Percentiles rank a stretch among this genome's conserved stretches.
These are phyloP conservation scores for Aporophyla nigra DNA, from an alignment of 2,888 invertebrate genomes.

Conservation along the genomic window DNA sequence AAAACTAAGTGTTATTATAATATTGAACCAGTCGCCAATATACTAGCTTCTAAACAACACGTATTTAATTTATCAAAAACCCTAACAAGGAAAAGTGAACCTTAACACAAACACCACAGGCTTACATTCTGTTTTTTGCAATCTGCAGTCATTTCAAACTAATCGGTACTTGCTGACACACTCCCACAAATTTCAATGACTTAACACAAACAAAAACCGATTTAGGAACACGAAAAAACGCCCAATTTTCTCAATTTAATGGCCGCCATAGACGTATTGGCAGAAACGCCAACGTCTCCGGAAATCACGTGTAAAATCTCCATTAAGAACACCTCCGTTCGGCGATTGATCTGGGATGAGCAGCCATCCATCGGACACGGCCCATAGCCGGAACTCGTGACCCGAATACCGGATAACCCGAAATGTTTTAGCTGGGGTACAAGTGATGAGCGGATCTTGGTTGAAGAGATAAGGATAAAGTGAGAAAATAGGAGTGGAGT, in stretches of 20 bases:
- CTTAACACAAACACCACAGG: too few relatives aligned
- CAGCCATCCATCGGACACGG: constrained; percentile 86
- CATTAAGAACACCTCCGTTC: constrained; percentile 85
- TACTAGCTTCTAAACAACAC: too few relatives aligned
- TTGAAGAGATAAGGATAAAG: not conserved
- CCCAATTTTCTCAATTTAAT: constrained; percentile 71
- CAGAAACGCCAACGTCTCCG: constrained; percentile 74
- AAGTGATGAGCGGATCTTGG: constrained; percentile 32
- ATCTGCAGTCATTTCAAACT: not conserved
- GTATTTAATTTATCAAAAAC: too few relatives aligned
- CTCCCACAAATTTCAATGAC: constrained; percentile 33
- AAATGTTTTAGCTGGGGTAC: constrained; percentile 67
- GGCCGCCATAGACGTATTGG: constrained; percentile 77
- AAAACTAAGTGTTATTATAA: too few relatives aligned
- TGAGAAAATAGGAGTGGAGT: not conserved
- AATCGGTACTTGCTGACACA: not conserved
- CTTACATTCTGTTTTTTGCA: too few relatives aligned
- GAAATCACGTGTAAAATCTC: constrained; percentile 90
- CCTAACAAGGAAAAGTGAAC: too few relatives aligned
- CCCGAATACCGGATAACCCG: constrained; percentile 82
- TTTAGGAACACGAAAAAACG: constrained; percentile 19
- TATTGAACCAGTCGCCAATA: too few relatives aligned
- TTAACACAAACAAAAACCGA: constrained; percentile 34
- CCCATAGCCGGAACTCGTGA: constrained; percentile 85
- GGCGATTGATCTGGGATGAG: constrained; percentile 88